phyloP scores from a whole-genome alignment of 2,888 invertebrate species.

The Catocala nupta region DNA sequence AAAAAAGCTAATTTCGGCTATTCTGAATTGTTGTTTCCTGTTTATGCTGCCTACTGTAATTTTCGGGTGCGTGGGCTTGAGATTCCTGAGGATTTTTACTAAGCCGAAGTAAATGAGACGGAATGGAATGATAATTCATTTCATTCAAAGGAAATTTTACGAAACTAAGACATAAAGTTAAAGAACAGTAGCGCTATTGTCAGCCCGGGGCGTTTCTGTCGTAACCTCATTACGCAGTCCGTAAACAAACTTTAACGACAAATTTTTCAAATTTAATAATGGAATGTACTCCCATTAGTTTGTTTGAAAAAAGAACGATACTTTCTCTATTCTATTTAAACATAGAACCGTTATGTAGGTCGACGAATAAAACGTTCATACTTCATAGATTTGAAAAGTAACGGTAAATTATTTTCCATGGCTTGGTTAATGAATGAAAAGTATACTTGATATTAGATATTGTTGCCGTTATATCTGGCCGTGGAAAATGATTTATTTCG shows the following conservation, averaged over 20 bases:
- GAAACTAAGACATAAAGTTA: conserved; percentile 14
- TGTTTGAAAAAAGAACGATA: conserved; percentile 38
- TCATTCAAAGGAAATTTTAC: conserved; percentile 1
- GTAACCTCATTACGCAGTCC: conserved; percentile 40
- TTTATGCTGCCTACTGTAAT: conserved; percentile 39
- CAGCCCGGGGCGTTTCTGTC: conserved; percentile 18
- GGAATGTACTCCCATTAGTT: conserved; percentile 38
- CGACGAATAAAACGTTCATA: conserved; percentile 41
- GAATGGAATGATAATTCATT: conserved; percentile 4
- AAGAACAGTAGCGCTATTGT: conserved; percentile 37
- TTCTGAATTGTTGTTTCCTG: conserved; percentile 41
- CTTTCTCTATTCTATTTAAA: conserved; percentile 52
- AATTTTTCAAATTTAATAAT: conserved; percentile 39
- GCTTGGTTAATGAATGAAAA: conserved; percentile 36
- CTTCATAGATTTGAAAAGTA: conserved; percentile 34
- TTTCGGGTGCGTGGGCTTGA: conserved; percentile 5
- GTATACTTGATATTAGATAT: conserved; percentile 27
- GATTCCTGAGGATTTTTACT: neutral
- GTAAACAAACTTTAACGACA: conserved; percentile 45
- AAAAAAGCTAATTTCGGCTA: conserved; percentile 43
- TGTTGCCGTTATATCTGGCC: conserved; percentile 9
- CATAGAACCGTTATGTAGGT: conserved; percentile 46
- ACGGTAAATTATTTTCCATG: conserved; percentile 44
- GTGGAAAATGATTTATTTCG: conserved; percentile 14
- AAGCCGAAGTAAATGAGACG: conserved; percentile 5